A percentile compares a stretch with the other conserved stretches of the same genome.
phyloP scores from a whole-genome alignment of 1,140 invertebrate genomes.

The Adelges cooleyi region DNA sequence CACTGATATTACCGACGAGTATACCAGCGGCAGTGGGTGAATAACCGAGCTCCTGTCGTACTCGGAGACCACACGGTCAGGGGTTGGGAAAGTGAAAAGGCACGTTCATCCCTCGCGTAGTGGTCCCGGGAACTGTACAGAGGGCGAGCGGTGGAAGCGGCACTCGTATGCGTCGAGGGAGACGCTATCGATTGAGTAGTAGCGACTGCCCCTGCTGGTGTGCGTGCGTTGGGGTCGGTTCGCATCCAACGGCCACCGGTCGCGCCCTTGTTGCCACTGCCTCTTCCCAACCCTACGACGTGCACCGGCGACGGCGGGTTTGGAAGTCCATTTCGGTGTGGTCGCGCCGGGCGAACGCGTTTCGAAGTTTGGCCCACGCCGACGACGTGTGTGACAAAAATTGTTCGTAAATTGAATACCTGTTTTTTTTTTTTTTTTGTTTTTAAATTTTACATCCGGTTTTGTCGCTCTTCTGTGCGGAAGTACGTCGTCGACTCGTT shows the following conservation, averaged over 20 bases:
- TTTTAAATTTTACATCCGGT: background rate
- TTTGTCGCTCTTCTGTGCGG: too few relatives aligned
- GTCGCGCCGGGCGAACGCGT: conserved; percentile 19
- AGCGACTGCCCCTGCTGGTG: background rate
- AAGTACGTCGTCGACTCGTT: too few relatives aligned
- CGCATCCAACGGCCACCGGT: background rate
- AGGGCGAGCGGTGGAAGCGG: background rate
- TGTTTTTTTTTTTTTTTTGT: background rate
- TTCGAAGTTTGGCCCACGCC: background rate
- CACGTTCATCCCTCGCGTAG: too few relatives aligned
- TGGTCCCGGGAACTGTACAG: background rate
- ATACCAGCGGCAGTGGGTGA: too few relatives aligned
- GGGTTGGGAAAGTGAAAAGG: too few relatives aligned
- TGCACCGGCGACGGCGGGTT: background rate
- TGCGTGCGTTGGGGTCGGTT: background rate
- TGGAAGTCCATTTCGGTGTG: conserved; percentile 12
- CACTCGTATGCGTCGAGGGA: background rate
- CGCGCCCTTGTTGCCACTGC: conserved; percentile 1
- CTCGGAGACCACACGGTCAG: too few relatives aligned
- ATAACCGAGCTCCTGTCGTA: too few relatives aligned
- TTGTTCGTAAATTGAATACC: too few relatives aligned
- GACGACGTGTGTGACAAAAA: background rate
- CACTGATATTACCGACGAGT: too few relatives aligned
- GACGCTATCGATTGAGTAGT: conserved; percentile 18
- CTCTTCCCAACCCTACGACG: conserved; percentile 5